These are phyloP conservation scores for Ceratotherium simum DNA, from an alignment of 2,113 vertebrate genomes.

Conservation along the genomic window DNA sequence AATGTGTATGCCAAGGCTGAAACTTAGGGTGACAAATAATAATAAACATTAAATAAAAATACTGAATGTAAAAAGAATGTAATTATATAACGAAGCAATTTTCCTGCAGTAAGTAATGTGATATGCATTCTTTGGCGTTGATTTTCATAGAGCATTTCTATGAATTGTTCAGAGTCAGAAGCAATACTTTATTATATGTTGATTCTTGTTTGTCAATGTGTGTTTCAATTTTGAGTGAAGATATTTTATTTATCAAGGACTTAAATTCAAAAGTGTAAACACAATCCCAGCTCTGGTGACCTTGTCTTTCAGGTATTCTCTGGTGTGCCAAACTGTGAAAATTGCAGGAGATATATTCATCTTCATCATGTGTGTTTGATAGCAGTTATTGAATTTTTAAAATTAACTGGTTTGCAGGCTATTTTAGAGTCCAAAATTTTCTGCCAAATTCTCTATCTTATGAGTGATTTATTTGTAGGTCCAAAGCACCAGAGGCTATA, in stretches of 20 bases:
- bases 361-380: conserved; percentile 75
- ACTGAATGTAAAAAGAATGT: neutral
- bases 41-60: conserved; percentile 32
- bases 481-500: conserved; percentile 54
- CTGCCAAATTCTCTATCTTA: conserved; percentile 72
- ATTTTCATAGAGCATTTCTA: neutral
- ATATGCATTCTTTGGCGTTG: neutral
- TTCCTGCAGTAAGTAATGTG: neutral
- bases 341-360: conserved; percentile 68
- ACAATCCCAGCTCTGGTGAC: conserved; percentile 38
- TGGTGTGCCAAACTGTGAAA: conserved; percentile 63
- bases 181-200: conserved; percentile 1
- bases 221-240: conserved; percentile 56
- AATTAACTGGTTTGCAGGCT: conserved; percentile 61
- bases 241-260: conserved; percentile 65
- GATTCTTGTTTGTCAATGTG: conserved; percentile 26
- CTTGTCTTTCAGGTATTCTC: conserved; percentile 68
- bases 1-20: neutral
- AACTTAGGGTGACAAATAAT: neutral
- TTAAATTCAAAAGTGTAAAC: conserved; percentile 50
- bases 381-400: conserved; percentile 66
- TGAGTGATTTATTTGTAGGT: conserved; percentile 70
- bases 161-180: conserved; percentile 14
- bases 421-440: conserved; percentile 69
- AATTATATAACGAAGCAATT: conserved; percentile 36